These are phyloP conservation scores for Ginglymostoma cirratum DNA, from an alignment of 2,113 vertebrate species.

Conservation along the genomic window DNA sequence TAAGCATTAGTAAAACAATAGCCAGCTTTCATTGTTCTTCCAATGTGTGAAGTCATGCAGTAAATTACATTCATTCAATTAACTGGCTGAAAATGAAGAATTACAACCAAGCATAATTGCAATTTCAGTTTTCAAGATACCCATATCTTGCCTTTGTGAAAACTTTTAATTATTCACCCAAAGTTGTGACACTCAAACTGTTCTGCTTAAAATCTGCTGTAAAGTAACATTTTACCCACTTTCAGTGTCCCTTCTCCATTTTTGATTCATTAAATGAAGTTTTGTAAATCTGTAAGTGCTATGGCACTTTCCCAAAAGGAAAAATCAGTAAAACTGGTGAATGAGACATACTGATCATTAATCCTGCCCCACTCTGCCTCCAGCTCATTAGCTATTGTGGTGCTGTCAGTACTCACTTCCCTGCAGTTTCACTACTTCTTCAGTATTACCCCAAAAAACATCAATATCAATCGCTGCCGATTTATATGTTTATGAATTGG, in stretches of 20 bases:
- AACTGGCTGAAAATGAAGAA: slow-evolving; percentile 26
- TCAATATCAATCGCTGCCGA: background rate
- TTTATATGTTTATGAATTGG: background rate
- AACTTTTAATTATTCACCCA: slow-evolving; percentile 26
- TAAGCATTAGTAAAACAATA: background rate
- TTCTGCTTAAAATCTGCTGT: background rate
- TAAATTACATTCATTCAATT: slow-evolving; percentile 33
- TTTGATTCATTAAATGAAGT: background rate
- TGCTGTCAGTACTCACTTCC: background rate
- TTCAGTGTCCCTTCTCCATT: background rate
- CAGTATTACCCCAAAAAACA: background rate
- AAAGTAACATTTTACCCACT: background rate
- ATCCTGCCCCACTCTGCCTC: background rate
- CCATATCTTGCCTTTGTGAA: background rate
- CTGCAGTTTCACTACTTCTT: background rate
- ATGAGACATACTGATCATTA: background rate
- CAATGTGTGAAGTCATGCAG: slow-evolving; percentile 20
- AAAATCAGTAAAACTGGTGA: too few relatives aligned
- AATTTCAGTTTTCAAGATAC: background rate
- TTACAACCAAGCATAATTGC: background rate
- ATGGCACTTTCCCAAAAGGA: background rate
- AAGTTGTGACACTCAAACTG: background rate
- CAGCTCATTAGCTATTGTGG: background rate
- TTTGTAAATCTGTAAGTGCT: background rate
- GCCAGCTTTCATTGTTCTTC: slow-evolving; percentile 9